Base-by-base conservation (phyloP, 2,113 vertebrate genomes). In the Nycticryphes semicollaris region DNA sequence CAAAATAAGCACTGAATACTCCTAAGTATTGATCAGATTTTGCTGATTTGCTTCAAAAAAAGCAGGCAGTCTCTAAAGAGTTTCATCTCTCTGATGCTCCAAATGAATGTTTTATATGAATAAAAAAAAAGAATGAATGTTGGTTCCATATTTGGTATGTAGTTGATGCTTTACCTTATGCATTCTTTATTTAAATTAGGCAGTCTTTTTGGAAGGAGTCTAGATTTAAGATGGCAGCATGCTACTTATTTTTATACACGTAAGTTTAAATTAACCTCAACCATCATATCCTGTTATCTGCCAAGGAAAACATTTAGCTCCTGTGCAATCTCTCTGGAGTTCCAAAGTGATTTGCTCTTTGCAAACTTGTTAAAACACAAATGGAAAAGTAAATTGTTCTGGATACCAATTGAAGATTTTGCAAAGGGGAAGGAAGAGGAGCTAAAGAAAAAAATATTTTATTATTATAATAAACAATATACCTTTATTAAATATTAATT, bases 401-500 rank as follows among this genome's bases (percentile, higher is more conserved):
- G 62, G 64, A 76, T 88, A 60, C 69, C 10, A 19, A 50, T n/a
- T 13, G 23, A 79, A 92, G 57, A 37, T 91, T 94, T 95, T 75
- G 70, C 43, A 47, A 79, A 87, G 53, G 56, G 45, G 24, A 62
- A 77, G 51, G 74, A 89, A 94, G 60, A 84, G 17, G 45, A 90
- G 43, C 54, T 68, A 60, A 75, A 50, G 77, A 82, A 82, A 76
- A 78, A 78, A 90, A 77, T 0, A 91, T 74, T 86, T 87, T 93
- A 85, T 93, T 96, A 93, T 88, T 95, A 79, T 89, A 93, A 96
- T 80, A 93, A 69, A 70, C 45, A 89, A 78, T 92, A 89, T 86
- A 51, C 35, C 76, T 94, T 90, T 92, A 92, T 95, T 76, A 96
- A 97, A 92, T 96, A 96, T 97, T 96, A 90, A 96, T 92, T 88